Evolutionary conservation across 2,113 vertebrate species (phyloP).

Genomic region (Leucopsar rothschildi): DNA sequence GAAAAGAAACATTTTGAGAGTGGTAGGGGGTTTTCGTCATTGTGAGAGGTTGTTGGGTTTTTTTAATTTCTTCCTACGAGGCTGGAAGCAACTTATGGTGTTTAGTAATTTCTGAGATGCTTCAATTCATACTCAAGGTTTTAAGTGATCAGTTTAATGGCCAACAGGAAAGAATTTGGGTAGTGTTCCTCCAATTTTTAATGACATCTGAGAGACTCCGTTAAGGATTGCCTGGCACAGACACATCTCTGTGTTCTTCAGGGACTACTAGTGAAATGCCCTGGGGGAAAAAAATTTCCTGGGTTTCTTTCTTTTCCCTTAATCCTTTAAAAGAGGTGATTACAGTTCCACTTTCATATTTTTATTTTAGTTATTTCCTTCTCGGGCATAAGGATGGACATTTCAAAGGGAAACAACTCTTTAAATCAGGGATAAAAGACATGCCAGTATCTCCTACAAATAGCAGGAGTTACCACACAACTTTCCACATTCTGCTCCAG

Average conservation of each 20-base stretch:
- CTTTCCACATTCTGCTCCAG: not conserved
- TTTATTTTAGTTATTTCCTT: not conserved
- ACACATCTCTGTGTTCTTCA: not conserved
- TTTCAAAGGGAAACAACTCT: not conserved
- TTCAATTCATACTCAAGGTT: not conserved
- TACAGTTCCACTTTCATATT: not conserved
- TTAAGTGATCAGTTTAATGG: not conserved
- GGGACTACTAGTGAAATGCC: not conserved
- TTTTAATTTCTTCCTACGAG: not conserved
- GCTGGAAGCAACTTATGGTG: not conserved
- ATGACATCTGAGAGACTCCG: not conserved
- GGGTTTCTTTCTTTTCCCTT: not conserved
- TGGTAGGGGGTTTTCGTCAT: not conserved
- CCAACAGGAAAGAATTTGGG: not conserved
- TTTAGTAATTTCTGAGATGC: not conserved
- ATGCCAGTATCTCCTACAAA: not conserved
- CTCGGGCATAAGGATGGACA: not conserved
- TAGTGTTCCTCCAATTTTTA: not conserved
- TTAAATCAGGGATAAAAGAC: not conserved
- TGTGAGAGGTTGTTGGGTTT: not conserved
- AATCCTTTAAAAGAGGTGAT: not conserved
- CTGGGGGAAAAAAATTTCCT: not conserved
- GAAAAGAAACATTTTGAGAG: not conserved
- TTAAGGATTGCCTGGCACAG: not conserved
- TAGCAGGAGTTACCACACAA: not conserved